These are phyloP conservation scores for Drosophila sturtevanti DNA, from an alignment of 1,140 invertebrate species.

Conservation along the genomic window DNA sequence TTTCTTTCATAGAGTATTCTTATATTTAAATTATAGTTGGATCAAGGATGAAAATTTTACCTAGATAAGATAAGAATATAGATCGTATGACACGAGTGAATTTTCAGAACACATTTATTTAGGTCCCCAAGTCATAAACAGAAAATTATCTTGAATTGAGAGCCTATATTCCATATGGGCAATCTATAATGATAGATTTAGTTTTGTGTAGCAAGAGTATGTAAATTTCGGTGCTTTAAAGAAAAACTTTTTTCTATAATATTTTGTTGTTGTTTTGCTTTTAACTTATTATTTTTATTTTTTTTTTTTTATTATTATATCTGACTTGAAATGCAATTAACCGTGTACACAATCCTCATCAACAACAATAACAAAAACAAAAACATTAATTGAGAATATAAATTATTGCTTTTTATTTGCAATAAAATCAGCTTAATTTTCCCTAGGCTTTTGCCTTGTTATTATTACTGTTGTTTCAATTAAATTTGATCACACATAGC, in stretches of 20 bases:
- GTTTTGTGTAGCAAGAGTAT: not conserved
- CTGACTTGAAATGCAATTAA: constrained; percentile 72
- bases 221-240: not conserved
- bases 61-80: too few species aligned
- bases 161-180: too few species aligned
- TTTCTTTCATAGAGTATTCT: not conserved
- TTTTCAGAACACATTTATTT: too few species aligned
- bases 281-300: constrained; percentile 16
- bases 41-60: too few species aligned
- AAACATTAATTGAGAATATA: constrained; percentile 3
- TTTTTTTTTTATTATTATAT: constrained; percentile 59
- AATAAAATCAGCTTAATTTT: constrained; percentile 33
- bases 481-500: constrained; percentile 50
- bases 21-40: not conserved
- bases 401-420: constrained; percentile 8
- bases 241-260: too few species aligned
- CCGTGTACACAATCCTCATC: constrained; percentile 25
- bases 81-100: too few species aligned
- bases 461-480: constrained; percentile 33
- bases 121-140: too few species aligned
- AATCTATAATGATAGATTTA: too few species aligned
- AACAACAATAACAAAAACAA: constrained; percentile 1
- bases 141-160: too few species aligned
- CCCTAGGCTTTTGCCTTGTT: not conserved
- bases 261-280: not conserved